phyloP scores from a whole-genome alignment of 2,797 vertebrate species.

The Manis javanica region DNA sequence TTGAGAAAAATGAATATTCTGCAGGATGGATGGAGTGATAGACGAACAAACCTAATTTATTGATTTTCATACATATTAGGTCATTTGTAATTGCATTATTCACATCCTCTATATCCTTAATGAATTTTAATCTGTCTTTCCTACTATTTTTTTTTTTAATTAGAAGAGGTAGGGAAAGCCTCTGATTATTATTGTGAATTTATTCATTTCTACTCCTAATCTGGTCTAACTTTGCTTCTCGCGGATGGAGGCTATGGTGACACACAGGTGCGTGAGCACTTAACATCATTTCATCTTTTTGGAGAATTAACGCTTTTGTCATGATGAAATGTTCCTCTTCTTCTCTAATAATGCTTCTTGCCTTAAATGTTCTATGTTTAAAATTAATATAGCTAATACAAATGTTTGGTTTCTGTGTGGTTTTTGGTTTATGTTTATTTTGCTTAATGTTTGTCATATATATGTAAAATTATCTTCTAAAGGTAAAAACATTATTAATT shows the following conservation, averaged over 20 bases:
- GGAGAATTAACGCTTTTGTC: background rate
- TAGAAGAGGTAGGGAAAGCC: background rate
- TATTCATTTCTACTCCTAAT: background rate
- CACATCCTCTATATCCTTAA: background rate
- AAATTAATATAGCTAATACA: background rate
- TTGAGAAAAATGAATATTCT: background rate
- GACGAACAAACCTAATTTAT: background rate
- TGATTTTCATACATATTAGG: background rate
- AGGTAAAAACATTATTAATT: background rate
- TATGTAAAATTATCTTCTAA: background rate
- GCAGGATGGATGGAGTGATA: background rate
- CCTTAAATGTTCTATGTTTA: background rate
- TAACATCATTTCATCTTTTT: background rate
- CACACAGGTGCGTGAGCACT: background rate
- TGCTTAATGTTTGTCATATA: background rate
- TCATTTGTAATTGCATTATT: background rate
- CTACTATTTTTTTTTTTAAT: background rate
- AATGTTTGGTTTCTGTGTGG: too few species aligned
- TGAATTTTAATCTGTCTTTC: background rate
- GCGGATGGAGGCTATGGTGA: too few species aligned
- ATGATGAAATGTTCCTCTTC: background rate
- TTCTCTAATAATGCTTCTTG: background rate
- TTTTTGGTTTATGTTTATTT: too few species aligned
- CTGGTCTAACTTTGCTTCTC: background rate
- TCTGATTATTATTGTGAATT: background rate